Evolutionary conservation across 2,113 vertebrate species (phyloP), one percentile per base, ranked within the genome.

Genomic region (Dipodomys stephensi): DNA sequence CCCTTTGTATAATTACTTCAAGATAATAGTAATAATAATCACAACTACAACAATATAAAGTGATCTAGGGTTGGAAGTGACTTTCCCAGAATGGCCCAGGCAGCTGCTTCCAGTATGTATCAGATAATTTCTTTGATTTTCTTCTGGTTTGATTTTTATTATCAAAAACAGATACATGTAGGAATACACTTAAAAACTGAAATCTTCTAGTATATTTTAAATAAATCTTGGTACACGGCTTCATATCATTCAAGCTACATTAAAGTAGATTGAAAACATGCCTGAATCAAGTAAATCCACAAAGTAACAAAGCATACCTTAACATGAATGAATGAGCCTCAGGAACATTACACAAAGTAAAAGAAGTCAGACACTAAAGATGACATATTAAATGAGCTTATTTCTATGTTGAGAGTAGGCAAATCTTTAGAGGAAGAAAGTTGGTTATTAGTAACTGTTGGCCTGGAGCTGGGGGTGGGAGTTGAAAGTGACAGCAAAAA

Each of bases 401-500:
- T 57, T 49, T 35, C 62, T 76, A 6, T 25, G 49, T 73, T 73
- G 23, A 22, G 16, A 71, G 60, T 10, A 78, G 69, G 76, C 30
- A 76, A 88, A 49, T 74, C 60, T 71, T 10, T 18, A 30, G 44
- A 88, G 28, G 65, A 93, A 74, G 39, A 85, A 79, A 82, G 44
- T 49, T 4, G 53, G 60, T 74, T 67, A 39, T 73, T 73, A 82
- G 46, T 91, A 49, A 85, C 20, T 13, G 39, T 39, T 49, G 19
- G 11, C 53, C 71, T 53, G 76, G 30, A 74, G 4, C 25, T 86
- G 25, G 69, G 39, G 16, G 68, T 39, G 32, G 32, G 20, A 71
- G 74, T 68, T 64, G 73, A 93, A 25, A 95, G 25, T 77, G 30
- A 77, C 25, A 62, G 10, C 19, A 96, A 57, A 57, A 46, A 71